phyloP scores from a whole-genome alignment of 2,113 vertebrate genomes.

The Tonatia bakeri region DNA sequence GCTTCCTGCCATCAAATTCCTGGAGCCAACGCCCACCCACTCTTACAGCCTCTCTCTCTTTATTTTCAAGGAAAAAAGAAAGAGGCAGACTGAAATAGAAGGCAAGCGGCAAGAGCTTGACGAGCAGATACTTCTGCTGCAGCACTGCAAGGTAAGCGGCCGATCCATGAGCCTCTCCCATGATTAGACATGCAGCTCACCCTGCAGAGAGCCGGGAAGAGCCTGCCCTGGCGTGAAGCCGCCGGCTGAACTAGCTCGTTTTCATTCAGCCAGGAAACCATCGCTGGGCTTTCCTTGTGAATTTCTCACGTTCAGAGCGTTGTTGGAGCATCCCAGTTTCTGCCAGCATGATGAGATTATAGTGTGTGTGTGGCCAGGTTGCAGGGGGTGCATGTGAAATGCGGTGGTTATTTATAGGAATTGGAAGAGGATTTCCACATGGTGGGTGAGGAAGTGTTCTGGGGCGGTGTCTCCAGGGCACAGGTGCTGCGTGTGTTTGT shows the following conservation, averaged over 20 bases:
- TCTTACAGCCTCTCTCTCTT: conserved; percentile 72
- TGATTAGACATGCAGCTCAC: conserved; percentile 80
- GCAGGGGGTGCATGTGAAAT: background rate
- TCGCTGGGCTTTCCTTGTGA: conserved; percentile 63
- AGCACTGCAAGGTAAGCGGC: conserved; percentile 95
- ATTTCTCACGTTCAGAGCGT: conserved; percentile 57
- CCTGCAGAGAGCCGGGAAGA: conserved; percentile 72
- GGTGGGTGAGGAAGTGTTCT: background rate
- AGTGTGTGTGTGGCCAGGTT: conserved; percentile 2
- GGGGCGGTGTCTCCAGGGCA: background rate
- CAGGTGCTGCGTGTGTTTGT: background rate
- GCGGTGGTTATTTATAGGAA: conserved; percentile 44
- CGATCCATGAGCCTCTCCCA: conserved; percentile 64
- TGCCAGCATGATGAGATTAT: background rate
- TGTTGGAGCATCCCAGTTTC: conserved; percentile 27
- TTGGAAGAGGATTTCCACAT: background rate
- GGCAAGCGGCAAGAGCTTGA: conserved; percentile 94
- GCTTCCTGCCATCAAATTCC: conserved; percentile 54
- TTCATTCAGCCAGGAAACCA: conserved; percentile 57
- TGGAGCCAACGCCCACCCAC: conserved; percentile 70
- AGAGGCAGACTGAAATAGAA: conserved; percentile 96
- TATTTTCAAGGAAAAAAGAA: conserved; percentile 93
- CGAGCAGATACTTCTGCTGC: conserved; percentile 94
- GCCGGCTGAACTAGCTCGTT: conserved; percentile 45
- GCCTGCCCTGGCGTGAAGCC: conserved; percentile 65